Evolutionary conservation across 2,888 invertebrate genomes (phyloP).

Genomic region (Scaptomyza polygonia): DNA sequence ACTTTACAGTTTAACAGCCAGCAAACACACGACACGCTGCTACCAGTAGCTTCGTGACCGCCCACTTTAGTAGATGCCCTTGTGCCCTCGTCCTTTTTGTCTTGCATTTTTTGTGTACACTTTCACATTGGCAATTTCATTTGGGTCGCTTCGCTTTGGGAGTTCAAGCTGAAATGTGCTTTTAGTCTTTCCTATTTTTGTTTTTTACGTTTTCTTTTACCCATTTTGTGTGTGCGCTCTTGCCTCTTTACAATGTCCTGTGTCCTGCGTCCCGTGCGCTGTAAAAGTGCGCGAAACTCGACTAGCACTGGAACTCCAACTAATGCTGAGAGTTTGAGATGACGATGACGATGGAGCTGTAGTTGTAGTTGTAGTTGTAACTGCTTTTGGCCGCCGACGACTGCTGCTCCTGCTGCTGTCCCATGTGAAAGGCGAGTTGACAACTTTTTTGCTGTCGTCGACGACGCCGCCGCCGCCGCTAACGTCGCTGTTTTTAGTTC

Average conservation of each 20-base stretch:
- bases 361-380: conserved; percentile 1
- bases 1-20: no score
- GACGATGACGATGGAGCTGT: conserved; percentile 1
- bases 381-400: conserved; percentile 9
- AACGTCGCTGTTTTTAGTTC: conserved; percentile 56
- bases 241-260: conserved; percentile 41
- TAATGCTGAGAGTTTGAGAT: conserved; percentile 27
- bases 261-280: conserved; percentile 38
- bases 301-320: conserved; percentile 50
- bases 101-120: conserved; percentile 67
- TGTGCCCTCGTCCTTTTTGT: conserved; percentile 2
- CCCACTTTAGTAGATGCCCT: conserved; percentile 14
- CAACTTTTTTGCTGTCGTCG: conserved; percentile 63
- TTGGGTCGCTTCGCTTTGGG: conserved; percentile 70
- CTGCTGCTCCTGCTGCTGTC: conserved; percentile 26
- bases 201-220: conserved; percentile 60
- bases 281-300: conserved; percentile 71
- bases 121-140: conserved; percentile 78
- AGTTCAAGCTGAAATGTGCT: conserved; percentile 78
- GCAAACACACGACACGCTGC: no score
- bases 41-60: conserved; percentile 15
- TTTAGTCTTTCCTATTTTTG: conserved; percentile 44
- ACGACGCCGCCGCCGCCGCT: conserved; percentile 43
- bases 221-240: conserved; percentile 42
- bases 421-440: conserved; percentile 65